Evolutionary conservation across 2,797 vertebrate genomes (phyloP).

Genomic region (Sylvia borin): DNA sequence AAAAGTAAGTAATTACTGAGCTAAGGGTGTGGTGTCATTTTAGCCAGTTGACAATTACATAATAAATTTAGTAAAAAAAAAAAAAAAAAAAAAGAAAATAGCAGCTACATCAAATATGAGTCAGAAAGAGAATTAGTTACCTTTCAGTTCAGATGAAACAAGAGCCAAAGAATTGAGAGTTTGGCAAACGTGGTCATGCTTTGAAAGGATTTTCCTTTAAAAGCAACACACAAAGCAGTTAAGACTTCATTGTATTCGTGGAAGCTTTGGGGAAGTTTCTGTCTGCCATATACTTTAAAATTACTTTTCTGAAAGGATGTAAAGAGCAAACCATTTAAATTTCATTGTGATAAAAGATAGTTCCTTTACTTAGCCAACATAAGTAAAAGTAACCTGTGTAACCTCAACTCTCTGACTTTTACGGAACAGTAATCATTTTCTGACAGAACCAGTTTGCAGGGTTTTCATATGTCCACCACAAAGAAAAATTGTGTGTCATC

Average conservation of each 20-base stretch:
- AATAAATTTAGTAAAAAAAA: neutral
- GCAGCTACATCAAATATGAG: neutral
- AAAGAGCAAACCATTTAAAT: neutral
- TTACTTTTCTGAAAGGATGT: neutral
- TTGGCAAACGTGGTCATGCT: neutral
- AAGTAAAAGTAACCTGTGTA: neutral
- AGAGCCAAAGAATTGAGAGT: neutral
- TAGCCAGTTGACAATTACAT: neutral
- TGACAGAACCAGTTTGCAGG: neutral
- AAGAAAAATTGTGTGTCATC: slow-evolving; percentile 37
- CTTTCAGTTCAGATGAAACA: neutral
- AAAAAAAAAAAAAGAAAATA: neutral
- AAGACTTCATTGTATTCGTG: neutral
- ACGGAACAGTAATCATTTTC: slow-evolving; percentile 29
- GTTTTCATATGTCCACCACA: neutral
- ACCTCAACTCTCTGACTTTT: neutral
- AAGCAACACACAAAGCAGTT: neutral
- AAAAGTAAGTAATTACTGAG: neutral
- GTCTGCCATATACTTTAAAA: neutral
- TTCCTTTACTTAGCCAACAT: neutral
- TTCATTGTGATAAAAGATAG: neutral
- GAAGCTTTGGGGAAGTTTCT: neutral
- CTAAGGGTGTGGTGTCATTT: neutral
- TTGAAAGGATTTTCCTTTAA: neutral
- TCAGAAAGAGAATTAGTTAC: neutral